Evolutionary conservation across 2,797 vertebrate genomes (phyloP), one percentile per base, ranked within the genome.

Genomic region (Choloepus didactylus): DNA sequence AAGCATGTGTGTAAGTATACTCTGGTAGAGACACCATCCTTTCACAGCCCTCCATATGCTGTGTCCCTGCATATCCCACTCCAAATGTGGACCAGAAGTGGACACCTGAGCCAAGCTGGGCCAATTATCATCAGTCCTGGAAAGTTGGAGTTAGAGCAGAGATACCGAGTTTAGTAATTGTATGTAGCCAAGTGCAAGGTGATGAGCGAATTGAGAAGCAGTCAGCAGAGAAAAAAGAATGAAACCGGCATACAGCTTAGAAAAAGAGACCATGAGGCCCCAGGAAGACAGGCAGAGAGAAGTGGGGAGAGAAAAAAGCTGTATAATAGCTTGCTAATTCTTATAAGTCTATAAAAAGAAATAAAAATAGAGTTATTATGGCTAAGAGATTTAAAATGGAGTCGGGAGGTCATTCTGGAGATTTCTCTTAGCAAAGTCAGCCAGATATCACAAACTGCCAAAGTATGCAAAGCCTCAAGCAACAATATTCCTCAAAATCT

Each of bases 141-240:
- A 70, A 85, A 81, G 15, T 11, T 64, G 46, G 14, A 70, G 66
- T 72, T 27, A 77, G 51, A 87, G 19, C 87, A 82, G 66, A 79
- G 31, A 92, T 64, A 62, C 0, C n/a, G 38, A 86, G 12, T 67
- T 51, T 18, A 4, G 46, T 64, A 82, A 83, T 44, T 10, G 27
- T 12, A 11, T 41, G 54, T 85, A 79, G 1, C 27, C 70, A 88
- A 12, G 27, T 4, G 11, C 9, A 38, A 41, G 16, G 46, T 1
- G 7, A 38, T 49, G 19, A 80, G 14, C 38, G 35, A 77, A 49
- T 14, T 60, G 54, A 66, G 59, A 16, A 46, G 23, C 56, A 51
- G 54, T 69, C 5, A 16, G 54, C 38, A 51, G 72, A 67, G 15
- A 70, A 51, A 9, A 27, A 54, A 77, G 49, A 85, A 84, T 1